phyloP scores from a whole-genome alignment of 2,797 vertebrate species.

The Heteromormyrus szaboi region DNA sequence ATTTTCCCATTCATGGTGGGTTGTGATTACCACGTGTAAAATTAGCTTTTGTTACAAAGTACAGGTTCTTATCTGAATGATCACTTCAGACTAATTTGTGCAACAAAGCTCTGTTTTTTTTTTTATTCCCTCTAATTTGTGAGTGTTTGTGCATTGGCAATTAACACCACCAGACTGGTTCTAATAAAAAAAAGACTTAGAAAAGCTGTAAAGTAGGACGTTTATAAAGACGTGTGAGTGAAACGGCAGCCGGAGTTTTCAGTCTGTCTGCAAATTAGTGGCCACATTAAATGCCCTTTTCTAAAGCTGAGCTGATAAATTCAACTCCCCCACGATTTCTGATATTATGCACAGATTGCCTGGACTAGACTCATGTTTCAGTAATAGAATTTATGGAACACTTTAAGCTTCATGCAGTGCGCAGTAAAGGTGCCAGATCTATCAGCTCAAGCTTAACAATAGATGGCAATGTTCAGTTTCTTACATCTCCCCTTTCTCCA shows the following conservation, averaged over 20 bases:
- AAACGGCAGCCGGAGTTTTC: conserved; percentile 8
- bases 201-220: conserved; percentile 36
- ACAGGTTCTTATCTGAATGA: conserved; percentile 28
- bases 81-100: conserved; percentile 40
- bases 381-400: background rate
- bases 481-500: background rate
- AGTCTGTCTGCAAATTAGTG: background rate
- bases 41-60: conserved; percentile 25
- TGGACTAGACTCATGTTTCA: background rate
- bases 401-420: background rate
- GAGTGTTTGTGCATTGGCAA: conserved; percentile 48
- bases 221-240: conserved; percentile 21
- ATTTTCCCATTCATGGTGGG: conserved; percentile 13
- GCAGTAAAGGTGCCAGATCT: background rate
- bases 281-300: conserved; percentile 4
- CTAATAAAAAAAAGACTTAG: conserved; percentile 36
- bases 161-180: conserved; percentile 43
- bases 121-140: conserved; percentile 41
- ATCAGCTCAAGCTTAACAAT: background rate
- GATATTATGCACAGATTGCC: background rate
- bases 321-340: background rate
- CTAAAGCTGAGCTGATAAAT: background rate
- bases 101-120: conserved; percentile 37
- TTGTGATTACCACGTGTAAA: conserved; percentile 28
- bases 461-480: background rate